Percentiles rank a stretch among this genome's conserved stretches.
Conservation (phyloP, 2,888 invertebrate species). For the Lycia hirtaria region DNA sequence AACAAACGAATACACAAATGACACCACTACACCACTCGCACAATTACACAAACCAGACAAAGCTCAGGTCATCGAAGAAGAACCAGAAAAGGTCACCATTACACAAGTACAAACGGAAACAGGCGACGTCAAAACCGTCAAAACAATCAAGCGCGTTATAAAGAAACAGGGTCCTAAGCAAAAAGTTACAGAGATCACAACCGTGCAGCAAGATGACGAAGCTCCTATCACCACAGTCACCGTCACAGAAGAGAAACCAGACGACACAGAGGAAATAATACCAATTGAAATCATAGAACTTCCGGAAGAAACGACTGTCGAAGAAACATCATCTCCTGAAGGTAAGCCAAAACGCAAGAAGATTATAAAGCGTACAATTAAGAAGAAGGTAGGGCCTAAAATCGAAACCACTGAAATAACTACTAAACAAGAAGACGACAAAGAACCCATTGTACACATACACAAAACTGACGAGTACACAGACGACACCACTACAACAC, state of each 20-base stretch:
- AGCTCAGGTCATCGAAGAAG: constrained; percentile 57
- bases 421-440: constrained; percentile 26
- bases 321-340: background rate
- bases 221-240: background rate
- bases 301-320: background rate
- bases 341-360: background rate
- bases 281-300: background rate
- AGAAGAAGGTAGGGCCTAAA: background rate
- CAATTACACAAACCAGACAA: constrained; percentile 46
- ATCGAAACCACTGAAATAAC: constrained; percentile 26
- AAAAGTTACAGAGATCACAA: background rate
- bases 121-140: constrained; percentile 52
- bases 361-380: background rate
- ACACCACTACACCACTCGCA: constrained; percentile 42
- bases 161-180: background rate
- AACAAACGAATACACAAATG: constrained; percentile 50
- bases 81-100: constrained; percentile 29
- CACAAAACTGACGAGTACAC: background rate
- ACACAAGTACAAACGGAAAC: constrained; percentile 50
- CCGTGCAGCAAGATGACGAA: background rate
- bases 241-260: background rate
- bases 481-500: background rate
- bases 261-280: background rate
- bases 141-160: background rate
- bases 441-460: background rate